Base-by-base conservation (phyloP, 2,888 invertebrate genomes). In the Sympetrum striolatum region DNA sequence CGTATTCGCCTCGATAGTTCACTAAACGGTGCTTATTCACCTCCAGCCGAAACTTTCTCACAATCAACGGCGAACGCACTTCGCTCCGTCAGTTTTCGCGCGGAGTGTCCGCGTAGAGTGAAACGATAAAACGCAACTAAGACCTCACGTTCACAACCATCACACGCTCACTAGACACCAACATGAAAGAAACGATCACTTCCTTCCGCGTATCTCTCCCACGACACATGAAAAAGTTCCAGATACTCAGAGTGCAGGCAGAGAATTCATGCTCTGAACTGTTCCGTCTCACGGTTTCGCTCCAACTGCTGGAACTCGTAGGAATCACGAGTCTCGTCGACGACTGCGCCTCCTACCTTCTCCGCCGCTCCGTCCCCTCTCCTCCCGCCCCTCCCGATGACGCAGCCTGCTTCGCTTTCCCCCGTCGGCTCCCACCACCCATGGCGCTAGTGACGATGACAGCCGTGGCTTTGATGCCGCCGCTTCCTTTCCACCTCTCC, bases 401-500 rank as follows among this genome's bases (percentile, higher is more conserved):
- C 94, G 94, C 93, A 94, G 94, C 25, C 25, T 25, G 25, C 73
- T 73, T 94, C 94, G 93, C 94, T 94, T 94, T 94, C 93, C 94
- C 93, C 93, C 93, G 94, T 94, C 94, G 93, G 93, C 93, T 93
- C 92, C 93, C 94, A 93, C 94, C 94, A 94, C 94, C 94, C 94
- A 94, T 94, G 94, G 94, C 93, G 94, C 92, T 93, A 93, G 94
- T 94, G 94, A 94, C 94, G 94, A 94, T 94, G 94, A 94, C 94
- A 94, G 94, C 93, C 93, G 92, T 92, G 92, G 91, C 94, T 94
- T 94, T 94, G 94, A 94, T 93, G 92, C 93, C 91, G 93, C 93
- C 94, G 93, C 92, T 92, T 92, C 92, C 92, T 92, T 91, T 37
- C 90, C 90, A 81, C 79, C 60, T 80, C 92, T 91, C 92, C 92